Conservation (phyloP, 1,140 invertebrate genomes). For the Zaprionus kolodkinae region DNA sequence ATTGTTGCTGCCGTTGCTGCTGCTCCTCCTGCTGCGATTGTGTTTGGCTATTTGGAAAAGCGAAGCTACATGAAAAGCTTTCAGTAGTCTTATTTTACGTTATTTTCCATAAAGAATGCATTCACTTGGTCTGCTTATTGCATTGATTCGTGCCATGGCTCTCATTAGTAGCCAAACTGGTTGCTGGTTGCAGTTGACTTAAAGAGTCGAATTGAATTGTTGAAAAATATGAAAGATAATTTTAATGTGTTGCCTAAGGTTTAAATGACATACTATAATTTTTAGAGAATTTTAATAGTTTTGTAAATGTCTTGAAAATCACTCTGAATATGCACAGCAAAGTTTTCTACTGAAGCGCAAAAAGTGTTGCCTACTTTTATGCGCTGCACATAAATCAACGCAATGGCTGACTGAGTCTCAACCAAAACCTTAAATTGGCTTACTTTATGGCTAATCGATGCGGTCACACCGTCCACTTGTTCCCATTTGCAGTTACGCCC, state of each 20-base stretch:
- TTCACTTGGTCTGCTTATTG: conserved; percentile 8
- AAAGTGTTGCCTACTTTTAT: too few relatives aligned
- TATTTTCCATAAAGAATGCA: conserved; percentile 20
- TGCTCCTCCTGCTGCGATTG: conserved; percentile 1
- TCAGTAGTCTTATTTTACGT: conserved; percentile 5
- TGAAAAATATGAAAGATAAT: background rate
- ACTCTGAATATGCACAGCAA: too few relatives aligned
- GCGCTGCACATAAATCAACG: too few relatives aligned
- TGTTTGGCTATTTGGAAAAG: conserved; percentile 17
- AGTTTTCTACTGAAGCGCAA: too few relatives aligned
- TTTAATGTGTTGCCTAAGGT: background rate
- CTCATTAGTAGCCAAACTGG: background rate
- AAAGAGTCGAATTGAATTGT: background rate
- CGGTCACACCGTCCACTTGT: conserved; percentile 20
- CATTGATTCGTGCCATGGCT: conserved; percentile 5
- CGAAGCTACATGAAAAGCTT: conserved; percentile 2
- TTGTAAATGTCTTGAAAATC: too few relatives aligned
- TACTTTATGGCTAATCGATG: conserved; percentile 38
- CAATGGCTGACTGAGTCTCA: too few relatives aligned
- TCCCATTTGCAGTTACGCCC: conserved; percentile 88
- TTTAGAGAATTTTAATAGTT: too few relatives aligned
- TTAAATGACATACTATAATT: background rate
- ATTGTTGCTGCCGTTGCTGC: conserved; percentile 24
- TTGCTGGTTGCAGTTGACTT: background rate
- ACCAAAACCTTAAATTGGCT: background rate